Percentiles rank a stretch among this genome's conserved stretches.
phyloP scores from a whole-genome alignment of 2,797 vertebrate species.

The Typhlichthys eigenmanni region DNA sequence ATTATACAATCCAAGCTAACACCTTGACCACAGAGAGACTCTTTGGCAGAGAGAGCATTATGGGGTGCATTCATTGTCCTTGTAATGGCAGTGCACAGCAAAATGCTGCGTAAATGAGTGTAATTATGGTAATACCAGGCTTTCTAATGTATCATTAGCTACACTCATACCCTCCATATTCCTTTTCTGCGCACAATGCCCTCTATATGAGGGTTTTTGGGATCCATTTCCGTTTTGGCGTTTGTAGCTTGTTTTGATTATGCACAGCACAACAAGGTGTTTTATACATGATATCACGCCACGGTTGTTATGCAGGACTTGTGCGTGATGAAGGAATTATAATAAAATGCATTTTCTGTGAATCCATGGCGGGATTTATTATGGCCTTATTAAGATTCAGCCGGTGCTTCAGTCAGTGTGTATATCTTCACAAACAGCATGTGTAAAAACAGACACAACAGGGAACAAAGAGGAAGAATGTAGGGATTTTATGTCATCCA shows the following conservation, averaged over 20 bases:
- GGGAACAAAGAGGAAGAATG: slow-evolving; percentile 40
- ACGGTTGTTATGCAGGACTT: slow-evolving; percentile 30
- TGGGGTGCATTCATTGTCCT: slow-evolving; percentile 53
- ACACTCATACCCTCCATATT: slow-evolving; percentile 53
- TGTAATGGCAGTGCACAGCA: slow-evolving; percentile 55
- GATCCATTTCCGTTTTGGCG: slow-evolving; percentile 44
- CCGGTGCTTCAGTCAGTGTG: slow-evolving; percentile 56
- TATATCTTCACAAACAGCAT: slow-evolving; percentile 49
- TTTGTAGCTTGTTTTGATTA: slow-evolving; percentile 47
- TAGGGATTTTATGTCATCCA: slow-evolving; percentile 48
- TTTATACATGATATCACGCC: slow-evolving; percentile 42
- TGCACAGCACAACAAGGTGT: slow-evolving; percentile 46
- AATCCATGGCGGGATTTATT: slow-evolving; percentile 40
- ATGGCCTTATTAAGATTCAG: slow-evolving; percentile 53
- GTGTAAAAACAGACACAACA: slow-evolving; percentile 46
- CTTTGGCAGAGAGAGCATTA: slow-evolving; percentile 48
- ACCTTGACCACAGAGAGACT: slow-evolving; percentile 47
- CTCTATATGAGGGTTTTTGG: slow-evolving; percentile 33
- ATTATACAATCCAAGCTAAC: slow-evolving; percentile 31
- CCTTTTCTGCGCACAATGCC: slow-evolving; percentile 44
- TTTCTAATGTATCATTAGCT: slow-evolving; percentile 73
- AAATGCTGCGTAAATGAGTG: slow-evolving; percentile 66
- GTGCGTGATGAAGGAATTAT: slow-evolving; percentile 44
- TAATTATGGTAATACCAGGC: slow-evolving; percentile 71
- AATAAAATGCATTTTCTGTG: slow-evolving; percentile 45